A percentile compares a stretch with the other conserved stretches of the same genome.
These are phyloP conservation scores for Tapirus indicus DNA, from an alignment of 2,797 vertebrate genomes.

Conservation along the genomic window DNA sequence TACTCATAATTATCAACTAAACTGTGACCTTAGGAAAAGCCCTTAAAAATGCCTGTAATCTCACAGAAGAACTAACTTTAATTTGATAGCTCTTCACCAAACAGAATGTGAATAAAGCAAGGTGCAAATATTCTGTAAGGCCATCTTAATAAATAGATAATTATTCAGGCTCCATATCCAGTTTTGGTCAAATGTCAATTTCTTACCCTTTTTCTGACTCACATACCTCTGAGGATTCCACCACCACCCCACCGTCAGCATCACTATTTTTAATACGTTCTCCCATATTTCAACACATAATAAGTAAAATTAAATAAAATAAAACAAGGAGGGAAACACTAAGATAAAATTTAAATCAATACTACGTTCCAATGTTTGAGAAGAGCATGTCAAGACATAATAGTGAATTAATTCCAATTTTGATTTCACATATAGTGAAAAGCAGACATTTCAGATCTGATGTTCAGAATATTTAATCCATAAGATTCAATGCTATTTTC, in stretches of 20 bases:
- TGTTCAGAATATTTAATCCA: neutral
- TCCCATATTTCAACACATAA: neutral
- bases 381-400: neutral
- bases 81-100: conserved; percentile 18
- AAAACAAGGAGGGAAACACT: neutral
- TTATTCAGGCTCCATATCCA: neutral
- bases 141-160: neutral
- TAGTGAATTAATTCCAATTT: neutral
- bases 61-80: conserved; percentile 31
- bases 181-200: neutral
- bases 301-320: conserved; percentile 24
- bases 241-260: neutral
- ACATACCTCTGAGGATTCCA: neutral
- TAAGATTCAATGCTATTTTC: neutral
- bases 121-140: neutral
- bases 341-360: neutral
- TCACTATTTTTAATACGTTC: neutral
- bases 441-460: neutral
- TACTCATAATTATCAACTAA: neutral
- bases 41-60: neutral
- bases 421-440: conserved; percentile 9
- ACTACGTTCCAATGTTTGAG: neutral
- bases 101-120: conserved; percentile 25
- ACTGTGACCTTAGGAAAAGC: neutral
- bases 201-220: neutral